A percentile compares a stretch with the other conserved stretches of the same genome.
phyloP scores from a whole-genome alignment of 2,797 vertebrate species.

The Lates japonicus region DNA sequence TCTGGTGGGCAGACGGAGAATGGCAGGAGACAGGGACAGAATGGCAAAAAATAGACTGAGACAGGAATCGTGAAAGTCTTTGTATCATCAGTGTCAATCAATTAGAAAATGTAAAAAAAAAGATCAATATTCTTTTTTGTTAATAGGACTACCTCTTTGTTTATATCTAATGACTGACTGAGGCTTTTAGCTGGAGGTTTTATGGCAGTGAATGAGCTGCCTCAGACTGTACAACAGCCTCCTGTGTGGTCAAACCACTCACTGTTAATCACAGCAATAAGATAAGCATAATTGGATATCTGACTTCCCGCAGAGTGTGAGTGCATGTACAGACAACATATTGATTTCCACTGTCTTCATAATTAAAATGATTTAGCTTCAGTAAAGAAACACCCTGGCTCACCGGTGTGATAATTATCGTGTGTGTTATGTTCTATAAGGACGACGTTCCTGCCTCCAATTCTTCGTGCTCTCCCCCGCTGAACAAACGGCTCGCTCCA shows the following conservation, averaged over 20 bases:
- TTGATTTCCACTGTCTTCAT: slow-evolving; percentile 75
- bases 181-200: slow-evolving; percentile 20
- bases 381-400: slow-evolving; percentile 56
- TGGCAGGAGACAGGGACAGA: neutral
- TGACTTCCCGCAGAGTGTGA: slow-evolving; percentile 62
- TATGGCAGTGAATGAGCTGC: slow-evolving; percentile 4
- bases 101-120: neutral
- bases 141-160: neutral
- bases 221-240: slow-evolving; percentile 1
- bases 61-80: neutral
- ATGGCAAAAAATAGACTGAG: neutral
- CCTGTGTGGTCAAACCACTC: slow-evolving; percentile 62
- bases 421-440: slow-evolving; percentile 49
- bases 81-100: neutral
- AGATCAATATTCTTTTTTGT: neutral
- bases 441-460: slow-evolving; percentile 18
- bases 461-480: slow-evolving; percentile 32
- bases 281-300: slow-evolving; percentile 77
- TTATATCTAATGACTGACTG: neutral
- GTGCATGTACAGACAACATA: slow-evolving; percentile 71
- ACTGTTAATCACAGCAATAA: slow-evolving; percentile 69
- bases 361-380: slow-evolving; percentile 77
- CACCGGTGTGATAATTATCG: slow-evolving; percentile 55
- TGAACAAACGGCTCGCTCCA: slow-evolving; percentile 49
- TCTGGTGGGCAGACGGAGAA: neutral